Evolutionary conservation across 2,797 vertebrate genomes (phyloP).

Genomic region (Helostoma temminkii): DNA sequence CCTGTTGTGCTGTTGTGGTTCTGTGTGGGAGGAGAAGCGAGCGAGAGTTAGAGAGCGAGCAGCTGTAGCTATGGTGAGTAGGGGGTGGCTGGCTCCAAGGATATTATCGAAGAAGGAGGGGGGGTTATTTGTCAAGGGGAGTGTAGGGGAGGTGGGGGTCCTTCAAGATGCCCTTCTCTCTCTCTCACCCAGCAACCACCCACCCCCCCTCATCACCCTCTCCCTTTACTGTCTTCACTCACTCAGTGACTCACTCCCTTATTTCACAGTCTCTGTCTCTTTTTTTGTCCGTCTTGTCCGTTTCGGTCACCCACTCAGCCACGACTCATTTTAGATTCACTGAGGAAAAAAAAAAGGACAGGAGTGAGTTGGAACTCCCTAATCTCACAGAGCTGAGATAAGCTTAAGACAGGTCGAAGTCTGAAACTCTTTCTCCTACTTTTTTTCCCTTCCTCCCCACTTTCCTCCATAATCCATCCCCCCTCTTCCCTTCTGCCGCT

Average conservation of each 20-base stretch:
- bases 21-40: slow-evolving; percentile 83
- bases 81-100: slow-evolving; percentile 77
- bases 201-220: slow-evolving; percentile 33
- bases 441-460: slow-evolving; percentile 28
- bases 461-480: slow-evolving; percentile 41
- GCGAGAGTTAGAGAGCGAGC: slow-evolving; percentile 72
- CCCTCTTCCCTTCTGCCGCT: slow-evolving; percentile 67
- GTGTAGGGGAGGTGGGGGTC: slow-evolving; percentile 74
- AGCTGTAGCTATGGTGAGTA: slow-evolving; percentile 82
- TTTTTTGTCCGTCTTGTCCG: slow-evolving; percentile 60
- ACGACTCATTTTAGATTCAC: slow-evolving; percentile 50
- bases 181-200: slow-evolving; percentile 83
- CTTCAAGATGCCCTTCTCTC: slow-evolving; percentile 85
- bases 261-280: slow-evolving; percentile 57
- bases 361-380: slow-evolving; percentile 24
- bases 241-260: slow-evolving; percentile 71
- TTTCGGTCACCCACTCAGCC: slow-evolving; percentile 71
- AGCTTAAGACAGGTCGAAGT: slow-evolving; percentile 74
- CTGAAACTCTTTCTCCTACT: slow-evolving; percentile 60
- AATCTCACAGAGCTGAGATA: slow-evolving; percentile 48
- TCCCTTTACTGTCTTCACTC: slow-evolving; percentile 54
- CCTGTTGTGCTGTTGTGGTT: slow-evolving; percentile 68
- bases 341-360: slow-evolving; percentile 11
- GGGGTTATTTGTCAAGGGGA: slow-evolving; percentile 66
- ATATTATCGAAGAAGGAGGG: slow-evolving; percentile 74